Evolutionary conservation across 2,888 invertebrate genomes (phyloP).

Genomic region (Drosophila barbarae): DNA sequence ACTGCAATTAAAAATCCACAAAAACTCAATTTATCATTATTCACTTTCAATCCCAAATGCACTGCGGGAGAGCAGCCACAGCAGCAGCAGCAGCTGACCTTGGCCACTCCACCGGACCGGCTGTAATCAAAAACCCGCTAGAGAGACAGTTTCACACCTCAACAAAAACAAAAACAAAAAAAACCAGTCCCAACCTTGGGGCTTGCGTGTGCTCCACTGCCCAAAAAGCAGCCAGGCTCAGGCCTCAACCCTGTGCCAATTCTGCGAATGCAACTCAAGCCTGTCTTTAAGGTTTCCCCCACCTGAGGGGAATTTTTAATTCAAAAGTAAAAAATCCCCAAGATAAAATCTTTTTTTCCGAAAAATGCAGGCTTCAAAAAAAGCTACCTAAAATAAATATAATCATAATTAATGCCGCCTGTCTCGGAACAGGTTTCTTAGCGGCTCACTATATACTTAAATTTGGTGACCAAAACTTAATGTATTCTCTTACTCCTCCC

Average conservation of each 20-base stretch:
- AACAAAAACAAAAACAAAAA: conserved; percentile 17
- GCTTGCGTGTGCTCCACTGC: conserved; percentile 48
- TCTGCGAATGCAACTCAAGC: conserved; percentile 49
- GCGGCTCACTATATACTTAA: conserved; percentile 2
- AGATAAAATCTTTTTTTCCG: conserved; percentile 16
- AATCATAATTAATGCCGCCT: conserved; percentile 36
- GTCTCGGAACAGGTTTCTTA: conserved; percentile 27
- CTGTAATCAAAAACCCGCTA: conserved; percentile 54
- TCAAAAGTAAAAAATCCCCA: conserved; percentile 3
- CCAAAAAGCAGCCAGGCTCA: conserved; percentile 27
- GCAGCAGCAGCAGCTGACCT: conserved; percentile 51
- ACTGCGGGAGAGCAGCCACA: conserved; percentile 26
- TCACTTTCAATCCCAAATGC: conserved; percentile 17
- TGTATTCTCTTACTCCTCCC: conserved; percentile 9
- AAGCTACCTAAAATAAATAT: conserved; percentile 13
- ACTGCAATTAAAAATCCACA: conserved; percentile 6
- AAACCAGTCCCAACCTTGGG: conserved; percentile 59
- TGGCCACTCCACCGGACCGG: conserved; percentile 14
- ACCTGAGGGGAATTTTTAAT: conserved; percentile 43
- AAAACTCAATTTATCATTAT: conserved; percentile 1
- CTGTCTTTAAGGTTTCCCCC: conserved; percentile 37
- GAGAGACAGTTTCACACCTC: conserved; percentile 11
- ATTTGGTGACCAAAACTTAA: conserved; percentile 15
- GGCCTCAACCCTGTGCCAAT: conserved; percentile 38
- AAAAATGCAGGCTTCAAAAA: conserved; percentile 24